Base-by-base conservation (phyloP, 2,888 invertebrate genomes). In the Mesoligia furuncula region DNA sequence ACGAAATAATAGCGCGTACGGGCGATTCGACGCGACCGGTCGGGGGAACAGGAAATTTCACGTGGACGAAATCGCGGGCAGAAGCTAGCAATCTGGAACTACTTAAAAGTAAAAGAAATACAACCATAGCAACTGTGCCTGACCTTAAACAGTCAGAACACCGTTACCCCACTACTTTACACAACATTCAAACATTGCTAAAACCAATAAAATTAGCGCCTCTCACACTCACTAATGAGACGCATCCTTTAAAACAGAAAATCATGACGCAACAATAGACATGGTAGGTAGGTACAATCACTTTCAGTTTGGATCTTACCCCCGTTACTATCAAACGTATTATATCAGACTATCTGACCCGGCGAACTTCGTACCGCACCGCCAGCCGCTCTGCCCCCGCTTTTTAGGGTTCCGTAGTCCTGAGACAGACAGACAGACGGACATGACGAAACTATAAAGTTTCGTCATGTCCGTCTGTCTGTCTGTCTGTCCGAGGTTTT, bases 151-250 rank as follows among this genome's bases (percentile, higher is more conserved):
- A 65, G 3, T 72, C 9, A 59, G 20, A 59, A 15, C n/a, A 57
- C 48, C 4, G 65, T 51, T 69, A 64, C 27, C 2, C 13, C 15
- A 42, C 8, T 51, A 68, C 45, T 73, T 62, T 8, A n/a, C 1
- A 54, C 65, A 59, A 79, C 51, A 45, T 74, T 0, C 17, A 71
- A 74, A 74, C 24, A 72, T 77, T 73, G 74, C 66, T 42, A 72
- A 73, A 74, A 57, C 24, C 59, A 48, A 84, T 81, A 67, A 84
- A 84, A 80, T 83, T 77, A 84, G n/a, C 79, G 36, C 71, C 51
- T 76, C 42, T 76, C 51, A 15, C 31, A 61, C 11, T 48, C 17
- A 59, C 84, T 76, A 79, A 84, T 76, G 42, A 84, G 8, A 59
- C 5, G 27, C 79, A 84, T 84, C 76, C 66, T 79, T 70, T 79